Evolutionary conservation across 2,797 vertebrate genomes (phyloP), one percentile per base, ranked within the genome.

Genomic region (Urocyon cinereoargenteus): DNA sequence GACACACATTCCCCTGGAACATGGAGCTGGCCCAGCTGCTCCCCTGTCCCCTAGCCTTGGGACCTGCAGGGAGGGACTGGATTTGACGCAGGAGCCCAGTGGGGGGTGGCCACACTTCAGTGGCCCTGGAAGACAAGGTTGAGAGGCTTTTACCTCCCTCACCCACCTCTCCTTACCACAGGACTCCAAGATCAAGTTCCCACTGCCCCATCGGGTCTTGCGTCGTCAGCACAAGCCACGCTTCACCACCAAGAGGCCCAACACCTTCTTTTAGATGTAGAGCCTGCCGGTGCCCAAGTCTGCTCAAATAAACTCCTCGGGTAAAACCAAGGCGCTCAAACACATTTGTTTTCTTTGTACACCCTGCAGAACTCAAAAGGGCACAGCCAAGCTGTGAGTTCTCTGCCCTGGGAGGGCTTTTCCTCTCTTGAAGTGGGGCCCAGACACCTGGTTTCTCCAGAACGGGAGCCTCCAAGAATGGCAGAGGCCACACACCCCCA

Each of bases 231-330:
- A 99, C 99, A 99, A 99, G 96, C 99, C 99, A 21, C 99, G 99
- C 97, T 99, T 99, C 99, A 99, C 99, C 98, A 99, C 99, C 99
- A 99, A 99, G 99, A 99, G 99, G 98, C 99, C 99, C 97, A 99
- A 99, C 98, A 99, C 99, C 93, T 99, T 99, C 99, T 99, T 99
- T 97, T 99, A 99, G 99, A 7, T 75, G 51, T 57, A 57, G 14
- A 51, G 16, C 22, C 31, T 31, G 57, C 6, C 18, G 6, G 5
- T 28, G 1, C 22, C 53, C 4, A 3, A 31, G 22, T 16, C 19
- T 72, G 64, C 64, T 5, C 64, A 34, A 97, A 96, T 98, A 97
- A 97, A 86, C 82, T 26, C 18, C 1, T 19, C 2, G n/a, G 82
- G 53, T 45, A 78, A 62, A 57, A n/a, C 9, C 0, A 0, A 8